These are phyloP conservation scores for Sylvia borin DNA, from an alignment of 2,797 vertebrate genomes.

Conservation along the genomic window DNA sequence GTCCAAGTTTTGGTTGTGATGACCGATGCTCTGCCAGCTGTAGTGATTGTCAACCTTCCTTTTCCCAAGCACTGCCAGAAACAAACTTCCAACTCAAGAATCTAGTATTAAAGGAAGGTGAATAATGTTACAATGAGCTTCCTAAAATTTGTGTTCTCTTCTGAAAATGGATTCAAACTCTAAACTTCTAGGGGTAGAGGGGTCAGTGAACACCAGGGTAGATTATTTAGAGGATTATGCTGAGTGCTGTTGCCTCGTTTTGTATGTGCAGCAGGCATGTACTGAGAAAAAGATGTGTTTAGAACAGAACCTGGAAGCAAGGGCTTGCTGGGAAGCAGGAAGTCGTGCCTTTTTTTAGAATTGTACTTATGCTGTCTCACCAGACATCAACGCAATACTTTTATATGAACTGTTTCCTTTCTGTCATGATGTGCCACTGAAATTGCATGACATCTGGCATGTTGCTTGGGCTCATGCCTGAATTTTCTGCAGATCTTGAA, in stretches of 20 bases:
- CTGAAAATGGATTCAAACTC: not conserved
- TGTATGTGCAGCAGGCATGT: not conserved
- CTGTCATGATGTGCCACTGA: not conserved
- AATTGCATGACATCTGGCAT: slow-evolving; percentile 6
- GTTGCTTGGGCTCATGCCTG: not conserved
- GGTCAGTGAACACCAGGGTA: not conserved
- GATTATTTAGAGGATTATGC: not conserved
- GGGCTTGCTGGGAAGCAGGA: not conserved
- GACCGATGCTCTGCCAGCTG: not conserved
- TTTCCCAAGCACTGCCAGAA: not conserved
- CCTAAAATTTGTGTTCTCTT: not conserved
- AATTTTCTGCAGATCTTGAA: not conserved
- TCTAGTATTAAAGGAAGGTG: not conserved
- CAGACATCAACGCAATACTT: not conserved
- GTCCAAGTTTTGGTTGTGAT: not conserved
- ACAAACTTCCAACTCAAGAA: not conserved
- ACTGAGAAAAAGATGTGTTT: not conserved
- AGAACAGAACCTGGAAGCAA: not conserved
- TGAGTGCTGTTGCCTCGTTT: not conserved
- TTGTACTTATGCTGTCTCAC: not conserved
- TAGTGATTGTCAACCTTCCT: not conserved
- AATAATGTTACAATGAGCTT: not conserved
- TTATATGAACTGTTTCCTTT: not conserved
- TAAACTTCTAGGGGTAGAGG: not conserved
- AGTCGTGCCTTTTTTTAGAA: not conserved